Conservation (phyloP, 2,797 vertebrate genomes). For the Neopelma chrysocephalum region DNA sequence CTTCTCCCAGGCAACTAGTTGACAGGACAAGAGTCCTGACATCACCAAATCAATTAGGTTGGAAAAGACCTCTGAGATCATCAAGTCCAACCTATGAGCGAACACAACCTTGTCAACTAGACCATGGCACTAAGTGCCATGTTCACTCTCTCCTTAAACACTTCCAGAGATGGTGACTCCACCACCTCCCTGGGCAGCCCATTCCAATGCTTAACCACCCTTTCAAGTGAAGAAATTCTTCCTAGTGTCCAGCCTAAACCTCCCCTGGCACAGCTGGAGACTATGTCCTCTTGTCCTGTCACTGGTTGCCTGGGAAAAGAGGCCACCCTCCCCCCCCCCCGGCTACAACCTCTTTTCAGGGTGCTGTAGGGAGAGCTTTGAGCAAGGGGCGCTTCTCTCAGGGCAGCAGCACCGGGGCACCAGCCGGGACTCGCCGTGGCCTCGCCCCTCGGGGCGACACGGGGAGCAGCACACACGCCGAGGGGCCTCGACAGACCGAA, state of each 20-base stretch:
- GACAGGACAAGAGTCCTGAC: not conserved
- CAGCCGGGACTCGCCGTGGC: accelerated
- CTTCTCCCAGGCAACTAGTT: not conserved
- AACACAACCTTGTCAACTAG: not conserved
- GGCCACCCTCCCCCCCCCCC: too few relatives aligned
- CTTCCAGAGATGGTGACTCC: not conserved
- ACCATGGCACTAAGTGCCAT: not conserved
- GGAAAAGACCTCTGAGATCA: not conserved
- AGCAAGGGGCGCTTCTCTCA: not conserved
- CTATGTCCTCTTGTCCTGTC: not conserved
- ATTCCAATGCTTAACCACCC: not conserved
- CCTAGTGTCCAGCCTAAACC: not conserved
- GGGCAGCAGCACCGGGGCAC: not conserved
- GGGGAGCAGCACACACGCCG: not conserved
- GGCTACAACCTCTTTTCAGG: not conserved
- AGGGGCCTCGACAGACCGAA: too few relatives aligned
- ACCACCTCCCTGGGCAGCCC: not conserved
- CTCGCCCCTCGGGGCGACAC: accelerated
- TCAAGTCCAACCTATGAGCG: not conserved
- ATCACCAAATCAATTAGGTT: not conserved
- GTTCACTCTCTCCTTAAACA: not conserved
- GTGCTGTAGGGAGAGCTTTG: not conserved
- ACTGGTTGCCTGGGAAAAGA: not conserved
- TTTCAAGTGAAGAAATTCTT: not conserved
- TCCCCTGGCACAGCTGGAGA: not conserved